phyloP scores from a whole-genome alignment of 2,113 vertebrate species.

The Origma solitaria region DNA sequence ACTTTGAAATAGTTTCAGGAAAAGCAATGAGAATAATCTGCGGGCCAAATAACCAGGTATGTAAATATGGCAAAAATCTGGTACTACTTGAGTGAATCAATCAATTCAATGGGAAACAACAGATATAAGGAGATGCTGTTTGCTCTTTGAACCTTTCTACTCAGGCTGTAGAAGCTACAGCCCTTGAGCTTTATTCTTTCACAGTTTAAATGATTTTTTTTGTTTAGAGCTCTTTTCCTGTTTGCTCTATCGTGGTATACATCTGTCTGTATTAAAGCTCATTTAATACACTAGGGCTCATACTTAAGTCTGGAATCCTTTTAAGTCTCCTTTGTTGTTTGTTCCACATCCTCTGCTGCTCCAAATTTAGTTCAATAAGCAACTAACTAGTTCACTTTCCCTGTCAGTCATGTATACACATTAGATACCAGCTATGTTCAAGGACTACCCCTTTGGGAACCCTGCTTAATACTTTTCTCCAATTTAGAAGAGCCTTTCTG shows the following conservation, averaged over 20 bases:
- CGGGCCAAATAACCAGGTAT: not conserved
- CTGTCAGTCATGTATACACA: not conserved
- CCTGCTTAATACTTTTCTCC: slow-evolving; percentile 21
- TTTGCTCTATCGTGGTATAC: not conserved
- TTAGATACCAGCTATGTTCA: not conserved
- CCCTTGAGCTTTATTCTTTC: not conserved
- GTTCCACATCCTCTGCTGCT: not conserved
- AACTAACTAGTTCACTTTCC: slow-evolving; percentile 38
- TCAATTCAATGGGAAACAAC: not conserved
- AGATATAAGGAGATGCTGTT: not conserved
- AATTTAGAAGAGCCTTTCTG: slow-evolving; percentile 44
- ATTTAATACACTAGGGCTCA: not conserved
- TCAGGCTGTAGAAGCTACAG: not conserved
- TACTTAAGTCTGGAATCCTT: slow-evolving; percentile 1
- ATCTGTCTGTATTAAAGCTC: not conserved
- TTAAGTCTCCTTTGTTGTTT: slow-evolving; percentile 15
- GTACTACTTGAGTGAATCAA: not conserved
- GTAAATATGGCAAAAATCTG: not conserved
- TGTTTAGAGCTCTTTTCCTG: not conserved
- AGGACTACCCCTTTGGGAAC: slow-evolving; percentile 6
- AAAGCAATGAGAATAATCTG: not conserved
- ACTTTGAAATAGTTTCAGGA: not conserved
- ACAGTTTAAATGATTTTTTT: not conserved
- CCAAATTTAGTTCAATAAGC: slow-evolving; percentile 39
- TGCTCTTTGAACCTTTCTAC: not conserved